Conservation (phyloP, 1,140 invertebrate genomes). For the Galleria mellonella region DNA sequence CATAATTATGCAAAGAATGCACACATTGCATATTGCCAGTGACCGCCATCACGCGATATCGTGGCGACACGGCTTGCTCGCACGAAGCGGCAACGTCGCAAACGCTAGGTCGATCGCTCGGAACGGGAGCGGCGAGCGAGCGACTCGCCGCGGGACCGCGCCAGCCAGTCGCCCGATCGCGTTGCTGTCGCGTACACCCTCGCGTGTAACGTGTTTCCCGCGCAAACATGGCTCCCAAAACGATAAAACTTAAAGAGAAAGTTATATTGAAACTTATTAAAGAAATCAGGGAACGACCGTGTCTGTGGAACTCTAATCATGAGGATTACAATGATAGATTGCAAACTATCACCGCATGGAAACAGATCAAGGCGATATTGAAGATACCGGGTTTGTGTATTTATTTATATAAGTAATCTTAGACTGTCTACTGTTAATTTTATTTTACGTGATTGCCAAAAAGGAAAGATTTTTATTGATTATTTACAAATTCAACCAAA, state of each 20-base stretch:
- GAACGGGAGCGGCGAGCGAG: not conserved
- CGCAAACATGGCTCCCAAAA: slow-evolving; percentile 4
- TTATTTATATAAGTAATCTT: not conserved
- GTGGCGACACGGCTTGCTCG: not conserved
- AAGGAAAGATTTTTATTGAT: too few relatives aligned
- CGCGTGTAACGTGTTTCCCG: too few relatives aligned
- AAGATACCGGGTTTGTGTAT: slow-evolving; percentile 21
- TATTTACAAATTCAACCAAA: too few relatives aligned
- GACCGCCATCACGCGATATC: not conserved
- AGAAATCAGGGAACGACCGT: slow-evolving; percentile 25
- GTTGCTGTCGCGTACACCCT: not conserved
- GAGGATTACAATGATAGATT: slow-evolving; percentile 26
- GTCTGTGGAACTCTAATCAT: slow-evolving; percentile 32
- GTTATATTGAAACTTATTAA: slow-evolving; percentile 16
- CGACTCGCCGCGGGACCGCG: not conserved
- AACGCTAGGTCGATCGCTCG: too few relatives aligned
- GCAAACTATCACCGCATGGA: slow-evolving; percentile 18
- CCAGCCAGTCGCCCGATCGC: not conserved
- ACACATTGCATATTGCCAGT: not conserved
- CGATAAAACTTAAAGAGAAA: slow-evolving; percentile 6
- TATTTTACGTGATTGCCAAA: too few relatives aligned
- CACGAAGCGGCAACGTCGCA: slow-evolving; percentile 32
- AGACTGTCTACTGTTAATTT: too few relatives aligned
- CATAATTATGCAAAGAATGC: not conserved
- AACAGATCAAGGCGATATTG: slow-evolving; percentile 16